Evolutionary conservation across 1,140 invertebrate genomes (phyloP).

Genomic region (Parapsyche elsis): DNA sequence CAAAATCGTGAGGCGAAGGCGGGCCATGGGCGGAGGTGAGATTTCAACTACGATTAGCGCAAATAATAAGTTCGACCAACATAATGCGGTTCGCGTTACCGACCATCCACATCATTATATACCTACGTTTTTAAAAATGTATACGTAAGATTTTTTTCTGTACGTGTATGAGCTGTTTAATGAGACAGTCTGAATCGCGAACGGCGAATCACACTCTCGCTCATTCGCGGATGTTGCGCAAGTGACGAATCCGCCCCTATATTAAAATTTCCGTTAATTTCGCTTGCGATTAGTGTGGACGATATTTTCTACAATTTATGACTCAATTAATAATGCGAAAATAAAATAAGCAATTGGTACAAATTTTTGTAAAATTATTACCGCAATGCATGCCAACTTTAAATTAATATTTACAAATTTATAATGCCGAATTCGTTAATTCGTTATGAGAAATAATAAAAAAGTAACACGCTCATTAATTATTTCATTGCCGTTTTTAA

Average conservation of each 20-base stretch:
- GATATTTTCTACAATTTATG: slow-evolving; percentile 22
- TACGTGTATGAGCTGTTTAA: too few relatives aligned
- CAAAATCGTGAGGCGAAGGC: slow-evolving; percentile 48
- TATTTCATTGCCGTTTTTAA: neutral
- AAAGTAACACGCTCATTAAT: neutral
- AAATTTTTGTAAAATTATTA: neutral
- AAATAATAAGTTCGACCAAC: slow-evolving; percentile 47
- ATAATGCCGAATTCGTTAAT: neutral
- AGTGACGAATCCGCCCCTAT: too few relatives aligned
- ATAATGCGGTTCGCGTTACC: slow-evolving; percentile 44
- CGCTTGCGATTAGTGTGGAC: too few relatives aligned
- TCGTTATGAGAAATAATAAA: neutral
- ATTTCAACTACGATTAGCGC: slow-evolving; percentile 47
- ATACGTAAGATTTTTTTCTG: too few relatives aligned
- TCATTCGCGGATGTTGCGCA: too few relatives aligned
- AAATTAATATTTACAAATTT: slow-evolving; percentile 3
- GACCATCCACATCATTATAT: neutral
- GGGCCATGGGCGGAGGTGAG: slow-evolving; percentile 47
- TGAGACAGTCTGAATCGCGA: too few relatives aligned
- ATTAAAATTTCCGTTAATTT: too few relatives aligned
- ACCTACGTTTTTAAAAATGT: too few relatives aligned
- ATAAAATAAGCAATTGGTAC: neutral
- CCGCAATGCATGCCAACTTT: neutral
- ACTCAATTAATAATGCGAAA: slow-evolving; percentile 13
- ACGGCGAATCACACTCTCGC: too few relatives aligned